These are phyloP conservation scores for Bombus vancouverensis DNA, from an alignment of 1,140 invertebrate genomes.

Conservation along the genomic window DNA sequence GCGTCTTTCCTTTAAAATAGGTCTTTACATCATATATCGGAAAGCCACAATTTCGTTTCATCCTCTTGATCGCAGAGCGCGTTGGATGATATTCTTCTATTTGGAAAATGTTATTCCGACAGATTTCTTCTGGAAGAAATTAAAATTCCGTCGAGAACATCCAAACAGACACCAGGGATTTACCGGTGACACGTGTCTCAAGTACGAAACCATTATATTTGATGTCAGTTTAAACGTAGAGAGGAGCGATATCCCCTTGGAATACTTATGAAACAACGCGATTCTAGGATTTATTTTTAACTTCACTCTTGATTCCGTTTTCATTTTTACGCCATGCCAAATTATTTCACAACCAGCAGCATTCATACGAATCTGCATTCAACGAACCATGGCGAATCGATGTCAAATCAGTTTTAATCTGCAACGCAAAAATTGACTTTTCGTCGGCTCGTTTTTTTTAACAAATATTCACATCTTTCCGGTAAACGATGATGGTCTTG, in stretches of 20 bases:
- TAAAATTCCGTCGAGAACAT: conserved; percentile 7
- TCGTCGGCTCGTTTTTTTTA: too few species aligned
- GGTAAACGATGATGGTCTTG: not conserved
- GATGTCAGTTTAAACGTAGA: conserved; percentile 35
- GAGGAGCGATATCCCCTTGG: conserved; percentile 47
- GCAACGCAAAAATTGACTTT: not conserved
- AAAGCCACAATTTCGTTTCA: not conserved
- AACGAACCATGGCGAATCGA: not conserved
- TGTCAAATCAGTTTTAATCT: not conserved
- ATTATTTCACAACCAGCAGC: not conserved
- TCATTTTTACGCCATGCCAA: not conserved
- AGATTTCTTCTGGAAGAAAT: not conserved
- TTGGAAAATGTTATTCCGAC: not conserved
- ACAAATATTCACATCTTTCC: not conserved
- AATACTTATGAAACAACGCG: conserved; percentile 63
- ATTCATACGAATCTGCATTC: not conserved
- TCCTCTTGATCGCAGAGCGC: not conserved
- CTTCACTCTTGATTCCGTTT: not conserved
- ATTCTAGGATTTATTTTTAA: not conserved
- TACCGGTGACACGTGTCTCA: conserved; percentile 43
- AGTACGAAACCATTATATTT: conserved; percentile 56
- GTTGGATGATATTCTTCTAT: not conserved
- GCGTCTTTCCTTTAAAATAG: not conserved
- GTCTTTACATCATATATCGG: not conserved
- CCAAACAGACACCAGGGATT: conserved; percentile 31